Evolutionary conservation across 2,888 invertebrate species (phyloP).

Genomic region (Bellardia bayeri): DNA sequence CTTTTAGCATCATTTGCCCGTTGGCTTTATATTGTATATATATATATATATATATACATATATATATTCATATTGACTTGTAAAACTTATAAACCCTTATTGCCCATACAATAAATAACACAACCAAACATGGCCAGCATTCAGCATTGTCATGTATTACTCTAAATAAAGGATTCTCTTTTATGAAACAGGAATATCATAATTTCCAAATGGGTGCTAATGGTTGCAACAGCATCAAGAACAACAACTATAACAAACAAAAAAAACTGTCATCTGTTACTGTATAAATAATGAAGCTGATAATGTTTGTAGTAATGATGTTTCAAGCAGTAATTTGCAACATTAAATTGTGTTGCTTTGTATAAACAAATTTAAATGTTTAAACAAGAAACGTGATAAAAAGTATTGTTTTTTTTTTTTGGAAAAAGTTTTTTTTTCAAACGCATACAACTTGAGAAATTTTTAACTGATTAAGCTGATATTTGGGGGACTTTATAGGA

Average conservation of each 20-base stretch:
- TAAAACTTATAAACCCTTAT: slow-evolving; percentile 53
- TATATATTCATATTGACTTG: slow-evolving; percentile 64
- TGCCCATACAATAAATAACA: slow-evolving; percentile 62
- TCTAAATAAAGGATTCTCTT: slow-evolving; percentile 4
- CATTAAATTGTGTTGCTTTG: background rate
- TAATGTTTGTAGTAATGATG: slow-evolving; percentile 17
- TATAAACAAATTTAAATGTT: no score
- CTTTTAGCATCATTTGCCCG: slow-evolving; percentile 22
- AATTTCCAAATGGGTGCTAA: slow-evolving; percentile 65
- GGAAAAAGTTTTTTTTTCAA: no score
- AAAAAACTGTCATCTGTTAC: slow-evolving; percentile 49
- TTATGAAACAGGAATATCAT: slow-evolving; percentile 23
- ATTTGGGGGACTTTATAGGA: no score
- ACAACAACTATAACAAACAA: background rate
- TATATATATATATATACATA: background rate
- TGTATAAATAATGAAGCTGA: background rate
- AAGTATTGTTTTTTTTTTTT: no score
- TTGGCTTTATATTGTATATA: background rate
- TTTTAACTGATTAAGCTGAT: no score
- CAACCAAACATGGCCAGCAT: background rate
- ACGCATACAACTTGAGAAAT: no score
- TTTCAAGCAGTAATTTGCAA: no score
- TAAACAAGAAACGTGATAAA: no score
- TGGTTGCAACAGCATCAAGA: slow-evolving; percentile 51
- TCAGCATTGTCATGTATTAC: background rate